Percentiles rank a stretch among this genome's conserved stretches.
phyloP scores from a whole-genome alignment of 2,797 vertebrate genomes.

The Diplodus sargus region DNA sequence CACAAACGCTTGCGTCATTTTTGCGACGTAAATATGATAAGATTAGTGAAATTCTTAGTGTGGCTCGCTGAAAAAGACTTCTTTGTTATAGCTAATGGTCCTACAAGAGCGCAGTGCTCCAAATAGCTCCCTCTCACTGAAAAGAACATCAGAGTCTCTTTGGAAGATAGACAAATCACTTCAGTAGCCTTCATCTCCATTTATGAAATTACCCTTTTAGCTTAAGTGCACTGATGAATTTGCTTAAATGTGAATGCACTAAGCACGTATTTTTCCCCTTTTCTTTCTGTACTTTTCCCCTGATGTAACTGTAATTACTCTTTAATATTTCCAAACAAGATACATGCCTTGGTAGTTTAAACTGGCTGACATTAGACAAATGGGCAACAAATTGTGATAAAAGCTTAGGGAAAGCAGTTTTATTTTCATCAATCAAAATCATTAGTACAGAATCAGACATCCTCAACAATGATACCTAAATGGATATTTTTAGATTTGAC shows the following conservation, averaged over 20 bases:
- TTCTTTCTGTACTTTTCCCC: slow-evolving; percentile 1
- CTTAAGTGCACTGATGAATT: slow-evolving; percentile 72
- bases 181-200: slow-evolving; percentile 68
- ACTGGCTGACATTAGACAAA: slow-evolving; percentile 3
- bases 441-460: too few relatives aligned
- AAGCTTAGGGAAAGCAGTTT: too few relatives aligned
- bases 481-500: too few relatives aligned
- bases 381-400: too few relatives aligned
- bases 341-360: slow-evolving; percentile 20
- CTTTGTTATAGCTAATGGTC: slow-evolving; percentile 61
- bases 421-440: too few relatives aligned
- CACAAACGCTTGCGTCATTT: slow-evolving; percentile 40
- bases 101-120: slow-evolving; percentile 35
- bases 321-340: slow-evolving; percentile 38
- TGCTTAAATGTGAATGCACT: slow-evolving; percentile 48
- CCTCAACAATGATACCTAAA: too few relatives aligned
- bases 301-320: slow-evolving; percentile 19
- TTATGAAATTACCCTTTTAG: slow-evolving; percentile 76
- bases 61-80: slow-evolving; percentile 38
- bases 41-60: slow-evolving; percentile 45
- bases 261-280: slow-evolving; percentile 44
- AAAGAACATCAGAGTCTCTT: slow-evolving; percentile 66
- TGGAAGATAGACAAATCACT: slow-evolving; percentile 59
- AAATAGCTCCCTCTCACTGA: slow-evolving; percentile 56
- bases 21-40: slow-evolving; percentile 38